These are phyloP conservation scores for Hirudo medicinalis DNA, from an alignment of 1,140 invertebrate species.

Conservation along the genomic window DNA sequence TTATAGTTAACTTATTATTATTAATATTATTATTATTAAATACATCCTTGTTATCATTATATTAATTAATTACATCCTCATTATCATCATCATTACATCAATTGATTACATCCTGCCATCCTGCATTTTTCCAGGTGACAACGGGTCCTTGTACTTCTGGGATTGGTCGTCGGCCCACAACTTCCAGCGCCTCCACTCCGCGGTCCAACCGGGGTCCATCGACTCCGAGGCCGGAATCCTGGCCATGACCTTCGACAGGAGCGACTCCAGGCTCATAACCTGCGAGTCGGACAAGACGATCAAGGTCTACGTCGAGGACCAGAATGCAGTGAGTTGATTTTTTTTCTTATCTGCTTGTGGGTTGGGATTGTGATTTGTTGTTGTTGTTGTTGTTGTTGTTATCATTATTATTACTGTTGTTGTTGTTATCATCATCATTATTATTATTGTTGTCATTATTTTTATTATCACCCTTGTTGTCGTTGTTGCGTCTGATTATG, in stretches of 20 bases:
- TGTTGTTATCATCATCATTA: not conserved
- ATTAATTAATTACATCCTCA: too few relatives aligned
- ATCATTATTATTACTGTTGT: not conserved
- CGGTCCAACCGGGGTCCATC: conserved; percentile 96
- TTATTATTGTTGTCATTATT: conserved; percentile 15
- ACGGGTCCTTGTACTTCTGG: conserved; percentile 96
- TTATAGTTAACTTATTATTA: too few relatives aligned
- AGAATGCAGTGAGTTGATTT: conserved; percentile 56
- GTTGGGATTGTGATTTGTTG: too few relatives aligned
- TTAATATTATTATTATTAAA: too few relatives aligned
- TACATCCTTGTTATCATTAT: too few relatives aligned
- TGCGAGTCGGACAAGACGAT: conserved; percentile 98
- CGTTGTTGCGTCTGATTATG: conserved; percentile 11
- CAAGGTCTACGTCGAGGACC: conserved; percentile 97
- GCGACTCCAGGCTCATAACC: conserved; percentile 80
- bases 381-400: not conserved
- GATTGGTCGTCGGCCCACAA: conserved; percentile 98
- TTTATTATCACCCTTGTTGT: conserved; percentile 9
- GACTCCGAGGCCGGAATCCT: conserved; percentile 96
- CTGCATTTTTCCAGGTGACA: conserved; percentile 51
- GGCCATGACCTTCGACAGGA: conserved; percentile 83
- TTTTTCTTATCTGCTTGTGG: conserved; percentile 24
- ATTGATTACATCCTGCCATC: not conserved
- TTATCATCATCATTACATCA: too few relatives aligned
- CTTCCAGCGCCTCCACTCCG: conserved; percentile 81